Percentiles rank a stretch among this genome's conserved stretches.
phyloP scores from a whole-genome alignment of 2,797 vertebrate species.

The Centropyge bicolor region DNA sequence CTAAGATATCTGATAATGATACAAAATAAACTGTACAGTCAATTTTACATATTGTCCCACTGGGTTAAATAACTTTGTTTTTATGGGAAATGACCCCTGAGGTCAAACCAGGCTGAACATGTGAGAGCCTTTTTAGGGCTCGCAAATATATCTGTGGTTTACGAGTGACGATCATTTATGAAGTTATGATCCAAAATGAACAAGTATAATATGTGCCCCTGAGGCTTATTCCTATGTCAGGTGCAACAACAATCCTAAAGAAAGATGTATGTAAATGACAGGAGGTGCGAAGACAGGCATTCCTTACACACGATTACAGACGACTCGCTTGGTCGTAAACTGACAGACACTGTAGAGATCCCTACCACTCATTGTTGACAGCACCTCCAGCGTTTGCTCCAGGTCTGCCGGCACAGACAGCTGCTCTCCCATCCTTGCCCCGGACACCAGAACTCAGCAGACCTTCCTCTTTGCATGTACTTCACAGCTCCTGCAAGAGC shows the following conservation, averaged over 20 bases:
- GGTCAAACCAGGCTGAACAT: not conserved
- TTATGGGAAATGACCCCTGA: too few relatives aligned
- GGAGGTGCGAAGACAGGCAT: not conserved
- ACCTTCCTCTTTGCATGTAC: constrained; percentile 41
- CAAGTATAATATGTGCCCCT: not conserved
- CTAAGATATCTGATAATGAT: too few relatives aligned
- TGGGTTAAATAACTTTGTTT: not conserved
- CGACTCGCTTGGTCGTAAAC: rapidly evolving
- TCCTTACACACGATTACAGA: not conserved
- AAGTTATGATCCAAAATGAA: not conserved
- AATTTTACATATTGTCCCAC: not conserved
- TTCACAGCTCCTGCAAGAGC: constrained; percentile 22
- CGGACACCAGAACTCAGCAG: constrained; percentile 35
- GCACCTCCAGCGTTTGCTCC: constrained; percentile 50
- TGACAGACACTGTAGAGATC: not conserved
- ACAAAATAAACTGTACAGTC: not conserved
- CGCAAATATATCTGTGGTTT: not conserved
- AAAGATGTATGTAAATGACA: not conserved
- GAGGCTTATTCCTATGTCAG: not conserved
- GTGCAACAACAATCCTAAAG: not conserved
- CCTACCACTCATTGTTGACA: constrained; percentile 53
- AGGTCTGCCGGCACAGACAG: constrained; percentile 33
- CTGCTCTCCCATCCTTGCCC: constrained; percentile 58
- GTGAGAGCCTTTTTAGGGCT: not conserved
- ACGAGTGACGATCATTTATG: too few relatives aligned